Base-by-base conservation (phyloP, 2,113 vertebrate genomes). In the Cinclus mexicanus region DNA sequence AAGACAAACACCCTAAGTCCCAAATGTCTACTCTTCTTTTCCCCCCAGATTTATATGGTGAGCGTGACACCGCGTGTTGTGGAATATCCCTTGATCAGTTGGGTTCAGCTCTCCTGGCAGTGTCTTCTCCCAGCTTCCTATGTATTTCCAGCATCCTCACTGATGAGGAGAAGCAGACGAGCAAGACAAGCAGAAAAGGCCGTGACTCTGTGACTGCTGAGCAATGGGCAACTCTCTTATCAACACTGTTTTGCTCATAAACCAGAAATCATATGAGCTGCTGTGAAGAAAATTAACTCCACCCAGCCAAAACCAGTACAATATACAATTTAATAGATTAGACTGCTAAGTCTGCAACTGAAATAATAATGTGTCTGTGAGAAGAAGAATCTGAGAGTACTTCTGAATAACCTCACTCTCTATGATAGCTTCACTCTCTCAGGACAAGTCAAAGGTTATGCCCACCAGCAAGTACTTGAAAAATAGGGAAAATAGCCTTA, bases 331-430 rank as follows among this genome's bases (percentile, higher is more conserved):
- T 53, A 44, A 44, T 33, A 37, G 8, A 7, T 7, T 41, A 35
- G 25, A 49, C 18, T 49, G 9, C 6, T 50, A 20, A 39, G 0
- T 37, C 6, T 61, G 7, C 25, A 87, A 56, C 7, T 0, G 0
- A 44, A 57, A 44, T 31, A 33, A 24, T 49, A 77, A 25, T 17
- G 6, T 0, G 1, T 37, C 35, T 47, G 8, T 35, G 28, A 69
- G 41, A 50, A 72, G 29, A 61, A 16, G 12, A 20, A 35, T 14
- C 16, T 3, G 7, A 12, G 5, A 59, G 11, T 26, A 39, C 6
- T 71, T 90, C 29, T 41, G 15, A 53, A 22, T 24, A 46, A 55
- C 28, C 1, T 1, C 11, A 17, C 3, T 46, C 10, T 64, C 14
- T 18, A 31, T 1, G 1, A 15, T 6, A 21, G n/a, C 19, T 68